A percentile compares a stretch with the other conserved stretches of the same genome.
Conservation (phyloP, 2,113 vertebrate species). For the Nicator chloris region DNA sequence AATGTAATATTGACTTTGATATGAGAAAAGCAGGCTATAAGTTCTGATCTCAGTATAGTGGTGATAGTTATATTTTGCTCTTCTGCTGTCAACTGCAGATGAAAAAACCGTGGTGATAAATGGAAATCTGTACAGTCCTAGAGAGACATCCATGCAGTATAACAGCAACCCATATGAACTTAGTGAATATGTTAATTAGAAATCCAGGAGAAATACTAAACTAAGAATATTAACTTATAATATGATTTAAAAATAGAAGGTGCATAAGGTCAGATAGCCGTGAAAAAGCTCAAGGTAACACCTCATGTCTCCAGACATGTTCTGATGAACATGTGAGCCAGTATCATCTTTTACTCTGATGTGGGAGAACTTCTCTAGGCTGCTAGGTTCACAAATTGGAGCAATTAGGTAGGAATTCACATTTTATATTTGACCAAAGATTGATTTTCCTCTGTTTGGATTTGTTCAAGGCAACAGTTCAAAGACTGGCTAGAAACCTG, state of each 20-base stretch:
- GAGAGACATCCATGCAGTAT: background rate
- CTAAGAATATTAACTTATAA: background rate
- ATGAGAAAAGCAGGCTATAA: background rate
- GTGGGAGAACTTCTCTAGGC: background rate
- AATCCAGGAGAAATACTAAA: background rate
- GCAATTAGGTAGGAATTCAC: background rate
- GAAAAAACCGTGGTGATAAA: background rate
- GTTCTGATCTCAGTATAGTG: background rate
- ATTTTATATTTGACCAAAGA: background rate
- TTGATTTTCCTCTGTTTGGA: background rate
- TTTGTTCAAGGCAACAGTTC: background rate
- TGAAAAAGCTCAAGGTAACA: background rate
- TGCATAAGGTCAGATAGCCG: background rate
- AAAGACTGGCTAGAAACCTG: background rate
- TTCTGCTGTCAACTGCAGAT: background rate
- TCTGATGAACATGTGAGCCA: background rate
- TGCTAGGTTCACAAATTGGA: background rate
- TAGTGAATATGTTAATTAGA: background rate
- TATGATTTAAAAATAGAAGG: background rate
- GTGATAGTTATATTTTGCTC: background rate
- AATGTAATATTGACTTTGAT: background rate
- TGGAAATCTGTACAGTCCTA: background rate
- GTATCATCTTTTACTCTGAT: background rate
- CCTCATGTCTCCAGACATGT: background rate
- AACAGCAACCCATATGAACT: background rate